These are phyloP conservation scores for Clinocottus analis DNA, from an alignment of 2,113 vertebrate species.

Conservation along the genomic window DNA sequence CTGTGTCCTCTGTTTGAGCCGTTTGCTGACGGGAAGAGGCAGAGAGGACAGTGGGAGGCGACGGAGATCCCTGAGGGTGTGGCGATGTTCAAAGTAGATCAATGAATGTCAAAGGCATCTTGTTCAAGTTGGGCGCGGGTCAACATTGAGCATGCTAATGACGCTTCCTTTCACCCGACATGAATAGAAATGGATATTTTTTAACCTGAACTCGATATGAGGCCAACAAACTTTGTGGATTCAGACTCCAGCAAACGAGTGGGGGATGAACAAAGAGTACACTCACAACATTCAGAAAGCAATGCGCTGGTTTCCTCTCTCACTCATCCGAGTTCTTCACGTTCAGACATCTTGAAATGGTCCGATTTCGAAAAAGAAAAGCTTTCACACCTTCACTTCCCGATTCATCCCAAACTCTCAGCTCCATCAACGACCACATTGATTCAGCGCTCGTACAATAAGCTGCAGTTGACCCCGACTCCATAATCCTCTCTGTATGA, in stretches of 20 bases:
- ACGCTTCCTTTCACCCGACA: too few relatives aligned
- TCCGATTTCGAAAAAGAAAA: neutral
- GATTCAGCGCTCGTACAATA: constrained; percentile 9
- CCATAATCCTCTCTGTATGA: constrained; percentile 8
- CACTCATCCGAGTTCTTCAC: neutral
- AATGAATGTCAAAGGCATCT: neutral
- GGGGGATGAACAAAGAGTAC: too few relatives aligned
- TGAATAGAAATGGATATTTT: neutral
- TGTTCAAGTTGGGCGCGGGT: neutral
- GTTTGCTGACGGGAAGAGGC: neutral
- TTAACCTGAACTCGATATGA: neutral
- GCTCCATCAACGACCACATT: neutral
- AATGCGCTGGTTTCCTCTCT: too few relatives aligned
- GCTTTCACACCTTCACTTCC: neutral
- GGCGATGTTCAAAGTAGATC: neutral
- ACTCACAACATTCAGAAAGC: too few relatives aligned
- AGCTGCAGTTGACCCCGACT: constrained; percentile 41
- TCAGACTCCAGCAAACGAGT: too few relatives aligned
- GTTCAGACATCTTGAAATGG: neutral
- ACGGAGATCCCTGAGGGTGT: neutral
- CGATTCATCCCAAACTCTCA: neutral
- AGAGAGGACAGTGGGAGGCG: constrained; percentile 7
- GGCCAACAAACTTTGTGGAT: too few relatives aligned
- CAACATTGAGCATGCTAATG: neutral
- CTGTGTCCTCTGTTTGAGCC: neutral